These are phyloP conservation scores for Athene noctua DNA, from an alignment of 2,113 vertebrate species.

Conservation along the genomic window DNA sequence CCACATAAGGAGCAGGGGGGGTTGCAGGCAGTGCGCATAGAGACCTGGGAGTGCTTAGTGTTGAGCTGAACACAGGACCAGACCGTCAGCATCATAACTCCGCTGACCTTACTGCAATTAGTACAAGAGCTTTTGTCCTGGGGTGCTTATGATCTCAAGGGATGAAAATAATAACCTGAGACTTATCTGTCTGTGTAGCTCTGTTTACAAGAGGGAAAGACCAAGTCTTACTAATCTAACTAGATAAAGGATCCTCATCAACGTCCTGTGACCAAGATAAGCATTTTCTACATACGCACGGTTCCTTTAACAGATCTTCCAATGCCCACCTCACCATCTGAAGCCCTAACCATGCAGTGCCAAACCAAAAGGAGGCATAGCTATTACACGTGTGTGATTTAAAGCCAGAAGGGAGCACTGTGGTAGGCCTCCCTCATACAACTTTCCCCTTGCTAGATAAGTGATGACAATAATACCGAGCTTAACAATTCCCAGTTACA, in stretches of 20 bases:
- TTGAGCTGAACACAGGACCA: background rate
- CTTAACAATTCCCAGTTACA: background rate
- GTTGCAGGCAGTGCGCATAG: background rate
- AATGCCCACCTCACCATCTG: background rate
- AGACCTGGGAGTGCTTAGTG: background rate
- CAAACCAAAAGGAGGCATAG: background rate
- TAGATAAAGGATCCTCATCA: background rate
- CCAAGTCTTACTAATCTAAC: background rate
- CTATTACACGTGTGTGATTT: background rate
- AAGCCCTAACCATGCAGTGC: background rate
- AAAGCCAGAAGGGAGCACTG: background rate
- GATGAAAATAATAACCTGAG: background rate
- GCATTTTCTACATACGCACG: accelerated
- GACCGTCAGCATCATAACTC: accelerated
- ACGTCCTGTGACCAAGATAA: background rate
- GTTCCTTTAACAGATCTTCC: background rate
- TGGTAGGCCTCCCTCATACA: background rate
- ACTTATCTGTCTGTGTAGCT: background rate
- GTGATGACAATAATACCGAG: background rate
- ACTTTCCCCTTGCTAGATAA: background rate
- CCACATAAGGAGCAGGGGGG: background rate
- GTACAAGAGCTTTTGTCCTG: background rate
- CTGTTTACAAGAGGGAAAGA: background rate
- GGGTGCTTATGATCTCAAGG: background rate
- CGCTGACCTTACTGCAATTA: background rate